Evolutionary conservation across 2,888 invertebrate genomes (phyloP).

Genomic region (Drosophila diplacantha): DNA sequence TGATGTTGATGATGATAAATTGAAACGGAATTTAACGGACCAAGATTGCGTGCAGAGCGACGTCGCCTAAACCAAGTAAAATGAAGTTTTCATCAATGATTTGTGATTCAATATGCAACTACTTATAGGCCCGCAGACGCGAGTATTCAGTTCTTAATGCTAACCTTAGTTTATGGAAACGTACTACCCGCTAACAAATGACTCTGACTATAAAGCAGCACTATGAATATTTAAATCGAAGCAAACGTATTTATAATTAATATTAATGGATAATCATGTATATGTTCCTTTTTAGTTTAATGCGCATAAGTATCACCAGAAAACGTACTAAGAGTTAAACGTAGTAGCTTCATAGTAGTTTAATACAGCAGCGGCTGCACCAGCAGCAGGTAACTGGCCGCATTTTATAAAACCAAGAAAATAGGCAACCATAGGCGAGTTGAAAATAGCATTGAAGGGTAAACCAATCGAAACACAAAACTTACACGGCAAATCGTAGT

Average conservation of each 20-base stretch:
- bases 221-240: slow-evolving; percentile 54
- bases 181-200: slow-evolving; percentile 60
- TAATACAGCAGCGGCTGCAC: slow-evolving; percentile 36
- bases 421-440: slow-evolving; percentile 39
- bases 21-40: slow-evolving; percentile 74
- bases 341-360: slow-evolving; percentile 70
- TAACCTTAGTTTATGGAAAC: slow-evolving; percentile 56
- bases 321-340: slow-evolving; percentile 55
- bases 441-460: slow-evolving; percentile 33
- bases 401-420: slow-evolving; percentile 28
- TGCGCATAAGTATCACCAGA: slow-evolving; percentile 55
- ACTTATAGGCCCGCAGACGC: slow-evolving; percentile 49
- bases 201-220: slow-evolving; percentile 69
- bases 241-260: slow-evolving; percentile 46
- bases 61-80: slow-evolving; percentile 73
- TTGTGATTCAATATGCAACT: slow-evolving; percentile 75
- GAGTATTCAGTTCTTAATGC: slow-evolving; percentile 60
- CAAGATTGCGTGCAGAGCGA: slow-evolving; percentile 75
- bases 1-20: slow-evolving; percentile 43
- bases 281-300: slow-evolving; percentile 75
- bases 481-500: slow-evolving; percentile 21
- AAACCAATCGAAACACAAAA: slow-evolving; percentile 23
- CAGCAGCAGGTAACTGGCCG: slow-evolving; percentile 27
- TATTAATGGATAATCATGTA: slow-evolving; percentile 65
- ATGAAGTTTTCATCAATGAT: slow-evolving; percentile 76